Percentiles rank a stretch among this genome's conserved stretches.
Evolutionary conservation across 1,140 invertebrate species (phyloP).

Genomic region (Ceratitis capitata): DNA sequence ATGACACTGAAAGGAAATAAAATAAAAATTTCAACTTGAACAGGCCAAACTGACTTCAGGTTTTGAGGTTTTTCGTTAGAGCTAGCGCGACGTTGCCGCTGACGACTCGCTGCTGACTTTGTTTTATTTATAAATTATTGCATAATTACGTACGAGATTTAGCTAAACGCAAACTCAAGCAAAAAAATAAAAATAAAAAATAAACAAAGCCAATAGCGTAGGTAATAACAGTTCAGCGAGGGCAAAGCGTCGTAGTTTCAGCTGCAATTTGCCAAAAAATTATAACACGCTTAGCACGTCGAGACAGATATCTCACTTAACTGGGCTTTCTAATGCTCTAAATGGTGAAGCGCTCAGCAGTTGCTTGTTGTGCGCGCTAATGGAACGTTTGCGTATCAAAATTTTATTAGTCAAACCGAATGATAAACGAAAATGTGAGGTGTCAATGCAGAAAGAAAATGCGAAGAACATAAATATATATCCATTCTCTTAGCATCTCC

Average conservation of each 20-base stretch:
- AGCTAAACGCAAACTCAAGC: neutral
- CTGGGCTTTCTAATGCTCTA: neutral
- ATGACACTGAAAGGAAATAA: neutral
- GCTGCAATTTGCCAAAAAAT: neutral
- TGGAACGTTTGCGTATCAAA: conserved; percentile 60
- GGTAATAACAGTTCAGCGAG: neutral
- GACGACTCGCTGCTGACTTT: conserved; percentile 29
- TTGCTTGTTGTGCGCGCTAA: conserved; percentile 43
- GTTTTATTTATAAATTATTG: conserved; percentile 37
- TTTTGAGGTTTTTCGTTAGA: neutral
- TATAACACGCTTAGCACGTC: neutral
- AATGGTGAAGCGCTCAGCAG: neutral
- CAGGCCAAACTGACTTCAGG: neutral
- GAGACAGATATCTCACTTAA: neutral
- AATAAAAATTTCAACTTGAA: neutral
- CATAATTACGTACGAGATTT: neutral
- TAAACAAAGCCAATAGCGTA: neutral
- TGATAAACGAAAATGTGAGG: conserved; percentile 1
- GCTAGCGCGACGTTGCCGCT: neutral
- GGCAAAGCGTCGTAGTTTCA: neutral
- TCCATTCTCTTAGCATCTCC: neutral
- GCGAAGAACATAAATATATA: neutral
- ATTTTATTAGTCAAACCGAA: conserved; percentile 51
- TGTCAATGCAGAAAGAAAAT: neutral
- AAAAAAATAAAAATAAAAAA: too few species aligned